These are phyloP conservation scores for Eciton burchellii DNA, from an alignment of 1,140 invertebrate species.

Conservation along the genomic window DNA sequence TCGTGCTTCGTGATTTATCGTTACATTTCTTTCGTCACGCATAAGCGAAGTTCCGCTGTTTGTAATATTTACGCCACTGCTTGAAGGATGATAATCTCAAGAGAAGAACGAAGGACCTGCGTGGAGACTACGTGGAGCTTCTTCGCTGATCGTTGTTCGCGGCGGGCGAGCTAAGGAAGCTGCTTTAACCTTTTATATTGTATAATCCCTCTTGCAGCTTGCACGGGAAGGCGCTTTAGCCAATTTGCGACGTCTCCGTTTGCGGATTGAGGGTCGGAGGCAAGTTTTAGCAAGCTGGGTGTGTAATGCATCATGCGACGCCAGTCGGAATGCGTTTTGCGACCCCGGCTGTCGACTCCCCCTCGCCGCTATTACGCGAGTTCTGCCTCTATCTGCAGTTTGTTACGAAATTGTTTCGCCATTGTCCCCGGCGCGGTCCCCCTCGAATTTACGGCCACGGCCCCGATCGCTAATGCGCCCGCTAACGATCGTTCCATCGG, in stretches of 20 bases:
- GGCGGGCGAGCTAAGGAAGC: background rate
- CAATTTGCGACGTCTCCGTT: background rate
- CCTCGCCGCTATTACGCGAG: slow-evolving; percentile 55
- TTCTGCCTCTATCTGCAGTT: slow-evolving; percentile 61
- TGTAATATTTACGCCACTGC: background rate
- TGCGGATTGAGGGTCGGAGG: slow-evolving; percentile 4
- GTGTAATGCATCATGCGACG: slow-evolving; percentile 63
- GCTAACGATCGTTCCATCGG: slow-evolving; percentile 72
- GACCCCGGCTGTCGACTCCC: slow-evolving; percentile 31
- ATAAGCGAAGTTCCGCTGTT: too few species aligned
- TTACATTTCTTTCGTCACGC: background rate
- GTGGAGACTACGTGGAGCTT: background rate
- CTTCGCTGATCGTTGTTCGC: background rate
- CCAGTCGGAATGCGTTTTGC: slow-evolving; percentile 65
- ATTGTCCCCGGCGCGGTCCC: slow-evolving; percentile 73
- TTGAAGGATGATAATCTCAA: too few species aligned
- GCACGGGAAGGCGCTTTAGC: background rate
- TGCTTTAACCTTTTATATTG: background rate
- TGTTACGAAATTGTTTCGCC: slow-evolving; percentile 76
- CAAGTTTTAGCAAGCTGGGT: slow-evolving; percentile 48
- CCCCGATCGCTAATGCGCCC: slow-evolving; percentile 70
- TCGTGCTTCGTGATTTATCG: background rate
- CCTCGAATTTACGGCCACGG: slow-evolving; percentile 68
- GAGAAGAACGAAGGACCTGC: too few species aligned
- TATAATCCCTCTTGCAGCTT: background rate